These are phyloP conservation scores for Nesometra sesokonis DNA, from an alignment of 35 echinoderm and acorn worm species.

Conservation along the genomic window DNA sequence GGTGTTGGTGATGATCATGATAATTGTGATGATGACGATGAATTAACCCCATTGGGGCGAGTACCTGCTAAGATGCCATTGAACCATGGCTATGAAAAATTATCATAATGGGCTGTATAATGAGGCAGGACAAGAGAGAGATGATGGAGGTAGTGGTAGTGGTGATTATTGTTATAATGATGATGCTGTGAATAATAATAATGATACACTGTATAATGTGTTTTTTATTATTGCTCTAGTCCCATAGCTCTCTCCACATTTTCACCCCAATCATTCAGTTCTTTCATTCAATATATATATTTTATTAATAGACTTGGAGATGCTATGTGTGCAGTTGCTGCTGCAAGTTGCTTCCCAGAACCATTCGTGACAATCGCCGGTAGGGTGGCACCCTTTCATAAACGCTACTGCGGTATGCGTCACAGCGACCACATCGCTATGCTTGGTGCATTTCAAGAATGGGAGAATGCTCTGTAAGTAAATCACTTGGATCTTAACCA, in stretches of 20 bases:
- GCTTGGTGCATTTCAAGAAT: slow-evolving; percentile 66
- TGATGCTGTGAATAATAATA: no score
- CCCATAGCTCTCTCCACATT: no score
- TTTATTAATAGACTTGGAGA: slow-evolving; percentile 67
- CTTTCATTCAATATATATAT: no score
- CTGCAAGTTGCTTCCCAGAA: slow-evolving; percentile 76
- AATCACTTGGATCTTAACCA: no score
- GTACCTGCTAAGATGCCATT: slow-evolving; percentile 77
- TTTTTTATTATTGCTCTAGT: no score
- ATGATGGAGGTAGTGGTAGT: no score
- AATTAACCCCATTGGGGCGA: slow-evolving; percentile 68
- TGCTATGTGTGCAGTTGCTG: slow-evolving; percentile 72
- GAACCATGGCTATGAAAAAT: slow-evolving; percentile 89
- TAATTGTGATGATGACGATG: no score
- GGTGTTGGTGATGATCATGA: no score
- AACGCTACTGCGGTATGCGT: slow-evolving; percentile 49
- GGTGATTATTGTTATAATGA: no score
- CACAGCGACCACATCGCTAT: slow-evolving; percentile 88
- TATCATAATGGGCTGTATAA: slow-evolving; percentile 75
- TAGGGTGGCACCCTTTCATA: slow-evolving; percentile 62
- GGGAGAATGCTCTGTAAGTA: slow-evolving; percentile 90
- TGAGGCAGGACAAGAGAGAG: slow-evolving; percentile 81
- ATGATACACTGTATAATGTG: no score
- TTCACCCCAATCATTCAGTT: no score
- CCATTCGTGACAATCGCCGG: slow-evolving; percentile 78